A percentile compares a stretch with the other conserved stretches of the same genome.
Evolutionary conservation across 2,797 vertebrate genomes (phyloP).

Genomic region (Chanos chanos): DNA sequence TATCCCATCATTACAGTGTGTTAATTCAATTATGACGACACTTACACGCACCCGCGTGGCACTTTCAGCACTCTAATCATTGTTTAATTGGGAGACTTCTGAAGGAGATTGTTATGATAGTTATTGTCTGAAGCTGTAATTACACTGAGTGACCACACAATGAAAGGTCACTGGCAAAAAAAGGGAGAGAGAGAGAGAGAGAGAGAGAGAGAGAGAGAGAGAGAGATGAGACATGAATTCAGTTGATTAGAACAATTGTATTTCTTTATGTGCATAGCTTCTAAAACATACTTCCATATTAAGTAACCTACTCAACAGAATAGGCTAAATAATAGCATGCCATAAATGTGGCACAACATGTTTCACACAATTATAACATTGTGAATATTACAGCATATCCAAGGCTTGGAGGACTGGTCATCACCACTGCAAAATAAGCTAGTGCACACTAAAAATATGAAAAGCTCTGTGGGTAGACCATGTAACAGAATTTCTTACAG

Average conservation of each 20-base stretch:
- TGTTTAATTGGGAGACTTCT: slow-evolving; percentile 42
- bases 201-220: slow-evolving; percentile 20
- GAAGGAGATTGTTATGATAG: slow-evolving; percentile 44
- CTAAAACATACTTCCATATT: slow-evolving; percentile 22
- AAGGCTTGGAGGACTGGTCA: no score
- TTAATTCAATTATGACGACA: slow-evolving; percentile 50
- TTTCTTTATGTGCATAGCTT: slow-evolving; percentile 14
- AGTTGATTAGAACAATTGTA: neutral
- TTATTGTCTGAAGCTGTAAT: slow-evolving; percentile 41
- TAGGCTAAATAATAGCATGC: no score
- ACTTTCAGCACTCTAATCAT: slow-evolving; percentile 13
- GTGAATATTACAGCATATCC: no score
- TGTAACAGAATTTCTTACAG: no score
- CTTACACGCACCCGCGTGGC: slow-evolving; percentile 19
- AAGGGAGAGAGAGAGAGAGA: slow-evolving; percentile 8
- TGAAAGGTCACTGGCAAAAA: no score
- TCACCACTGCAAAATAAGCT: no score
- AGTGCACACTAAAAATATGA: no score
- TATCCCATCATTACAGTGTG: slow-evolving; percentile 32
- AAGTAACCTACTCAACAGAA: no score
- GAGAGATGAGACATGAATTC: slow-evolving; percentile 28
- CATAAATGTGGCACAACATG: no score
- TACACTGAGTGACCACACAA: slow-evolving; percentile 31
- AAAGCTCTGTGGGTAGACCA: no score
- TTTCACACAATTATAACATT: no score